Evolutionary conservation across 2,888 invertebrate species (phyloP).

Genomic region (Zaprionus obscuricornis): DNA sequence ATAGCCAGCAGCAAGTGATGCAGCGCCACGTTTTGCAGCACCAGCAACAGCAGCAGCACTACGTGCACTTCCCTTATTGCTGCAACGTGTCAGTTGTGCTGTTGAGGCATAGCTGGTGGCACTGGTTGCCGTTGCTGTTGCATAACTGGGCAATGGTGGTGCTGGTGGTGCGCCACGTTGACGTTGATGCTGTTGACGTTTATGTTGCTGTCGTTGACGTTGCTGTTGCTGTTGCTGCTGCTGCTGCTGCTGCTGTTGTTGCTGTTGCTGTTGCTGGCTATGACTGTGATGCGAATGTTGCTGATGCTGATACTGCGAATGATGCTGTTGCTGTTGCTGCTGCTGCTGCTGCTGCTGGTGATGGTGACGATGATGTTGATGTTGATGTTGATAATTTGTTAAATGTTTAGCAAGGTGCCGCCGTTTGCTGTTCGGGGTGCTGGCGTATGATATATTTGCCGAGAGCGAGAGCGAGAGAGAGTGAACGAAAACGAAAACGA

Average conservation of each 20-base stretch:
- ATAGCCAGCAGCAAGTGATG: conserved; percentile 21
- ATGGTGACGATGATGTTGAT: conserved; percentile 55
- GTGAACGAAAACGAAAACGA: conserved; percentile 60
- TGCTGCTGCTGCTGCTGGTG: conserved; percentile 34
- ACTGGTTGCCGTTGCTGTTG: conserved; percentile 68
- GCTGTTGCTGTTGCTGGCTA: conserved; percentile 16
- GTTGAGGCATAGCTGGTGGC: conserved; percentile 72
- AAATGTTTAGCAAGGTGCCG: conserved; percentile 81
- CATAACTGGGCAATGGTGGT: conserved; percentile 68
- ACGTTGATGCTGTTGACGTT: background rate
- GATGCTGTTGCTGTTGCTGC: conserved; percentile 21
- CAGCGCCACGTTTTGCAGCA: conserved; percentile 1
- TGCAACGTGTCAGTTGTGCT: conserved; percentile 60
- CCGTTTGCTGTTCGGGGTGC: conserved; percentile 82
- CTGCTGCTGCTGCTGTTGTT: conserved; percentile 9
- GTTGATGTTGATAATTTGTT: conserved; percentile 70
- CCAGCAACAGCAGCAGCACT: conserved; percentile 3
- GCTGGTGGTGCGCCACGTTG: conserved; percentile 13
- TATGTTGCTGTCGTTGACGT: conserved; percentile 9
- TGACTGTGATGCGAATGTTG: conserved; percentile 15
- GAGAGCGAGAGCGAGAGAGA: conserved; percentile 42
- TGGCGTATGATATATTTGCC: conserved; percentile 66
- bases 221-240: conserved; percentile 18
- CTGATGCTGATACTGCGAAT: conserved; percentile 17
- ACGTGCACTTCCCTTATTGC: conserved; percentile 14